Evolutionary conservation across 2,888 invertebrate species (phyloP).

Genomic region (Plebejus anna): DNA sequence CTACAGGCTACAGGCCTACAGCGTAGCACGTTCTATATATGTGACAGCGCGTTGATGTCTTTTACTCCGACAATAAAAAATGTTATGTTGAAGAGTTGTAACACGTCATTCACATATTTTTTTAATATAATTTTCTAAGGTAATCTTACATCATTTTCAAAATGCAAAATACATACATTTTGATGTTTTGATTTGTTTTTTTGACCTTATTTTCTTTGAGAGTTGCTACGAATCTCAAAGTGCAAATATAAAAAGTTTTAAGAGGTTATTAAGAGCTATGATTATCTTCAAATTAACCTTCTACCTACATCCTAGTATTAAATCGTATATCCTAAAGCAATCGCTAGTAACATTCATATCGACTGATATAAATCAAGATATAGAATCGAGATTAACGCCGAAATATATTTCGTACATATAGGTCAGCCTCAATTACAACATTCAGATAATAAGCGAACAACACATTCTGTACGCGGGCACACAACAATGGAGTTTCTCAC

Average conservation of each 20-base stretch:
- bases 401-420: conserved; percentile 20
- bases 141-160: background rate
- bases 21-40: background rate
- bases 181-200: background rate
- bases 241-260: background rate
- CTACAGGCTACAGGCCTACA: background rate
- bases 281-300: background rate
- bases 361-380: conserved; percentile 12
- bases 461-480: background rate
- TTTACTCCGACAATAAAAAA: background rate
- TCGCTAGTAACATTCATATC: background rate
- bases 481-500: conserved; percentile 34
- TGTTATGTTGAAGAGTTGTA: background rate
- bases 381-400: conserved; percentile 3
- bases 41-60: background rate
- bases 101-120: background rate
- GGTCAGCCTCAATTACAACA: conserved; percentile 25
- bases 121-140: background rate
- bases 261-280: background rate
- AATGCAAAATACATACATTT: background rate
- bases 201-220: background rate
- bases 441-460: conserved; percentile 7
- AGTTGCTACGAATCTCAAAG: background rate
- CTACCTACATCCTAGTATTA: background rate
- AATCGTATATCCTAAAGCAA: conserved; percentile 13